These are phyloP conservation scores for Cheumatopsyche charites DNA, from an alignment of 1,140 invertebrate species.

Conservation along the genomic window DNA sequence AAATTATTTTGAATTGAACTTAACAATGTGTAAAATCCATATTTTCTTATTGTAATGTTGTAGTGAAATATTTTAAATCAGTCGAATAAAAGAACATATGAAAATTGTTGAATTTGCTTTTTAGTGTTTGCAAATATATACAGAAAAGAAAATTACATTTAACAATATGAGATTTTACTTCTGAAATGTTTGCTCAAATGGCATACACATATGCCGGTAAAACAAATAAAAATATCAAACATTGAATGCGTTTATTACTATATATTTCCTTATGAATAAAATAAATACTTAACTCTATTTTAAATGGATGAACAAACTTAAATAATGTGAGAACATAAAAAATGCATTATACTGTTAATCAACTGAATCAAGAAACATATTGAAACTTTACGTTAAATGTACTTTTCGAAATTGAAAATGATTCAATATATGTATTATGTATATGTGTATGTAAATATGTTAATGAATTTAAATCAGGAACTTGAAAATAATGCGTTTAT, in stretches of 20 bases:
- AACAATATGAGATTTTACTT: slow-evolving; percentile 19
- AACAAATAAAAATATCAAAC: slow-evolving; percentile 22
- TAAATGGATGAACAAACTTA: no score
- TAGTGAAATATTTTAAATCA: slow-evolving; percentile 7
- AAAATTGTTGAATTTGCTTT: slow-evolving; percentile 2
- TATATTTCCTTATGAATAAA: not conserved
- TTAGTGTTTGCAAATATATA: slow-evolving; percentile 20
- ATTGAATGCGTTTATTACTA: not conserved
- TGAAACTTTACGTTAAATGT: no score
- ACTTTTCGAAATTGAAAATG: no score
- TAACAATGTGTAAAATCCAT: slow-evolving; percentile 8
- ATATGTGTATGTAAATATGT: no score
- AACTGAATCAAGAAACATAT: no score
- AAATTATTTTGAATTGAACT: not conserved
- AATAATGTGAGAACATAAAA: no score
- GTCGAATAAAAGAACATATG: slow-evolving; percentile 14
- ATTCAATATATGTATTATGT: no score
- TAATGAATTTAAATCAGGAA: no score
- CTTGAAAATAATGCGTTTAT: no score
- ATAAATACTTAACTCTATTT: no score
- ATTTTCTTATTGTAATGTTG: slow-evolving; percentile 29
- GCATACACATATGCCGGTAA: not conserved
- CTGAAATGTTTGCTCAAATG: slow-evolving; percentile 32
- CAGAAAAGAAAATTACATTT: slow-evolving; percentile 13
- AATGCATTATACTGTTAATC: no score